Conservation (phyloP, 2,113 vertebrate species). For the Platycercus adscitus region DNA sequence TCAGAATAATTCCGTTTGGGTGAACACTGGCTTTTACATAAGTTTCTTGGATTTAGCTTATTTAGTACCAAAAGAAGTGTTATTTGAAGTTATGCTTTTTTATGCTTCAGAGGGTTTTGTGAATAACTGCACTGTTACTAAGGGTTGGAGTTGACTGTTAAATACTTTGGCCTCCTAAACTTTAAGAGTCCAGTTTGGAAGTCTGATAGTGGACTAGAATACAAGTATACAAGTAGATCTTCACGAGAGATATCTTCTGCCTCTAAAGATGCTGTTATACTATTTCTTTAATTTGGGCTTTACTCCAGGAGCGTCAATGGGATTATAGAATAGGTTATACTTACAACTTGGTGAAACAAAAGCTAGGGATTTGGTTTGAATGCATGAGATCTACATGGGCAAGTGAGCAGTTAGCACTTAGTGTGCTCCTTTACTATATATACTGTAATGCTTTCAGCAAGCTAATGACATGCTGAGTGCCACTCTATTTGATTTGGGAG, state of each 20-base stretch:
- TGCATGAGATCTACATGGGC: background rate
- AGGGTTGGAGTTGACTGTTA: fast-evolving
- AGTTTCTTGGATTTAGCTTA: background rate
- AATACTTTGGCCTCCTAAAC: background rate
- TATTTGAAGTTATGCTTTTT: background rate
- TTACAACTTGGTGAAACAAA: background rate
- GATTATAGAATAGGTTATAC: background rate
- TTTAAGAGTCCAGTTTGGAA: background rate
- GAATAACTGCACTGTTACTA: background rate
- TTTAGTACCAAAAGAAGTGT: background rate
- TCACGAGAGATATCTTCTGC: background rate
- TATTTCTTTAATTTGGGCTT: background rate
- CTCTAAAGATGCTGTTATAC: background rate
- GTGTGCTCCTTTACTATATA: background rate
- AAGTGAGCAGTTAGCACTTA: background rate
- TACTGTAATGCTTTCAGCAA: background rate
- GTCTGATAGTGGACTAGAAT: background rate
- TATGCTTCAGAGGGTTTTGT: background rate
- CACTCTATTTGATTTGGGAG: background rate
- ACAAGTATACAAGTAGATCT: background rate
- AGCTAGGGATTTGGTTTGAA: background rate
- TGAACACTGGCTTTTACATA: background rate
- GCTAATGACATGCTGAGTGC: background rate
- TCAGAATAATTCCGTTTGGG: background rate
- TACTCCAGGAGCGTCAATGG: background rate